Conservation (phyloP, 2,888 invertebrate genomes). For the Malachius bipustulatus region DNA sequence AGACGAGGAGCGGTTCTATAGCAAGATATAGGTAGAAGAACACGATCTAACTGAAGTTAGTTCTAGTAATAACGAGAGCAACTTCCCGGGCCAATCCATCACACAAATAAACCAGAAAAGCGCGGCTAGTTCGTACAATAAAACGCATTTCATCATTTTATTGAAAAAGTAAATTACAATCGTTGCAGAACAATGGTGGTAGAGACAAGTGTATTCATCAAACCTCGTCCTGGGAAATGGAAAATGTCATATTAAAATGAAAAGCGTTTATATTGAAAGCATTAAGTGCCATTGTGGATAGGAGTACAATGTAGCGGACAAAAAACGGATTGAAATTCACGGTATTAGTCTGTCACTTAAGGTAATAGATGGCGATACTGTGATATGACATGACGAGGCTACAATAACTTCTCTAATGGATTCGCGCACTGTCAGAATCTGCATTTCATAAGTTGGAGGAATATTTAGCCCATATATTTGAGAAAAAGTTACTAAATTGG, state of each 20-base stretch:
- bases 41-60: no score
- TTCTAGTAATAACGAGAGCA: no score
- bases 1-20: no score
- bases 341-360: slow-evolving; percentile 30
- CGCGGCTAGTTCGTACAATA: slow-evolving; percentile 3
- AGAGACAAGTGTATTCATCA: slow-evolving; percentile 23
- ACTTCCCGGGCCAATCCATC: no score
- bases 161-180: slow-evolving; percentile 20
- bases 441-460: no score
- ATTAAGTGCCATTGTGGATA: slow-evolving; percentile 25
- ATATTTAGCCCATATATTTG: no score
- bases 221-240: slow-evolving; percentile 23
- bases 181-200: slow-evolving; percentile 17
- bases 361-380: slow-evolving; percentile 27
- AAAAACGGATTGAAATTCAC: slow-evolving; percentile 29
- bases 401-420: no score
- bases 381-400: slow-evolving; percentile 23
- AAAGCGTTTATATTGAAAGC: slow-evolving; percentile 27
- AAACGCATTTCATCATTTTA: slow-evolving; percentile 5
- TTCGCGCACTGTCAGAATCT: no score
- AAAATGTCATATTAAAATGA: slow-evolving; percentile 30
- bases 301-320: slow-evolving; percentile 23
- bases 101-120: no score
- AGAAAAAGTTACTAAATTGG: no score
- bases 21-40: no score